phyloP scores from a whole-genome alignment of 2,888 invertebrate genomes.

The Drosophila aldrichi region DNA sequence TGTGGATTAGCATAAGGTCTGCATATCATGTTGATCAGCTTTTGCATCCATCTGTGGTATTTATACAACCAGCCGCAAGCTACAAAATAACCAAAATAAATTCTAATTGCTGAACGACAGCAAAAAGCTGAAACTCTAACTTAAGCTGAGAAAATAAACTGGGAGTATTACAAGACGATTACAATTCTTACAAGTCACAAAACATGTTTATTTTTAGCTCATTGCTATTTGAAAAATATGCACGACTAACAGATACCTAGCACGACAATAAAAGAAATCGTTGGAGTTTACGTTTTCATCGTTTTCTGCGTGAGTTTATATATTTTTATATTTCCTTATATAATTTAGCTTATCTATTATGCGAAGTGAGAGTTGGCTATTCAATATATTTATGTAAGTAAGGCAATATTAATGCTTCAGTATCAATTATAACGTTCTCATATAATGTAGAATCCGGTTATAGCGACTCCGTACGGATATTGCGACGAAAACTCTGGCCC shows the following conservation, averaged over 20 bases:
- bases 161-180: not conserved
- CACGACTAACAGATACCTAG: not conserved
- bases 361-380: no score
- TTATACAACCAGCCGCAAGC: slow-evolving; percentile 28
- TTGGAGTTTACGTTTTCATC: not conserved
- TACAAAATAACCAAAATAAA: slow-evolving; percentile 33
- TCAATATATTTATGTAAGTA: no score
- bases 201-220: not conserved
- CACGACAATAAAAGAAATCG: not conserved
- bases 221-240: not conserved
- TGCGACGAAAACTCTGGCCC: no score
- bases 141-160: not conserved
- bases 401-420: no score
- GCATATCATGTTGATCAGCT: slow-evolving; percentile 51
- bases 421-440: no score
- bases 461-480: no score
- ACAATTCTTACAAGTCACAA: not conserved
- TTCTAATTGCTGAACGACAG: slow-evolving; percentile 12
- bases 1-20: slow-evolving; percentile 58
- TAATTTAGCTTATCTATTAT: no score
- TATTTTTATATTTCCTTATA: no score
- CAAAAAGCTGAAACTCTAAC: no score
- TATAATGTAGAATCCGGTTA: no score
- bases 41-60: slow-evolving; percentile 41
- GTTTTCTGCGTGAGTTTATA: not conserved